These are phyloP conservation scores for Pyralis farinalis DNA, from an alignment of 2,888 invertebrate genomes.

Conservation along the genomic window DNA sequence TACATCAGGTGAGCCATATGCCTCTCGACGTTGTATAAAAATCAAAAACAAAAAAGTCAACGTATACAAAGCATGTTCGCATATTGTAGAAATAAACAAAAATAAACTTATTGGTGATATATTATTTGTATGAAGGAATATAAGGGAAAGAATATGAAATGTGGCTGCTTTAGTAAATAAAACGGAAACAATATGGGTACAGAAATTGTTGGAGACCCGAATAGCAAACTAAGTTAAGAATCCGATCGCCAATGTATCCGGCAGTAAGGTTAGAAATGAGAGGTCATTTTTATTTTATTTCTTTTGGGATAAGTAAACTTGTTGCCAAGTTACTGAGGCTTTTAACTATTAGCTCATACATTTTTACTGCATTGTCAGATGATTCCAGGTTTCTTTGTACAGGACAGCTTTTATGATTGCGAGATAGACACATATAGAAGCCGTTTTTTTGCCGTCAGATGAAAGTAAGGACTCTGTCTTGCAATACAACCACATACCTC, in stretches of 20 bases:
- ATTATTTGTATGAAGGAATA: not conserved
- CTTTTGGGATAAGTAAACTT: not conserved
- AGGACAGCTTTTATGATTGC: too few species aligned
- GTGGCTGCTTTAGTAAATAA: not conserved
- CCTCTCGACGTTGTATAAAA: too few species aligned
- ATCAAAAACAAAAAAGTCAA: too few species aligned
- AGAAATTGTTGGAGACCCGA: not conserved
- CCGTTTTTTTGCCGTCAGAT: too few species aligned
- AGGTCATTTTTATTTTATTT: not conserved
- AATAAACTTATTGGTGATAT: not conserved
- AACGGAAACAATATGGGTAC: not conserved
- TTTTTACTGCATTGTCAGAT: too few species aligned
- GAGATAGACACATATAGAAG: too few species aligned
- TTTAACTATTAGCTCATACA: not conserved
- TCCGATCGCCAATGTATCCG: slow-evolving; percentile 3
- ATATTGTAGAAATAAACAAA: not conserved
- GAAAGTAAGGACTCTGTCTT: too few species aligned
- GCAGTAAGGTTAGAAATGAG: slow-evolving; percentile 11
- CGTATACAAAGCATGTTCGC: too few species aligned
- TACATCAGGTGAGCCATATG: too few species aligned
- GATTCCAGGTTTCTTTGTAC: too few species aligned
- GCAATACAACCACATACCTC: too few species aligned
- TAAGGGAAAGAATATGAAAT: not conserved
- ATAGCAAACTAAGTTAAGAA: slow-evolving; percentile 1
- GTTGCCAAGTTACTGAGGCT: not conserved